Base-by-base conservation (phyloP, 2,113 vertebrate species). In the Dromiciops gliroides region DNA sequence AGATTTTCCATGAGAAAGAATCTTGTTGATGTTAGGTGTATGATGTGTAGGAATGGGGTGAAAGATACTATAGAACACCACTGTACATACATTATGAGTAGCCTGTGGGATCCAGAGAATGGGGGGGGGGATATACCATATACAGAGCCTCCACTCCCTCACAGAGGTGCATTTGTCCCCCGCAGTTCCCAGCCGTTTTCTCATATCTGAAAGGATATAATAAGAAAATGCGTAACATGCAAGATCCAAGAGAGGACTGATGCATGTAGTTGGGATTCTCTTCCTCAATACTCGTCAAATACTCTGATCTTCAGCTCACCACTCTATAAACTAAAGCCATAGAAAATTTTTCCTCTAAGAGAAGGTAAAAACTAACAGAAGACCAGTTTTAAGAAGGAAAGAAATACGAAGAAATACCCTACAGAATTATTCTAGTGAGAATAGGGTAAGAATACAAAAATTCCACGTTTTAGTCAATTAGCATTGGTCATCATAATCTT, bases 181-280 rank as follows among this genome's bases (percentile, higher is more conserved):
- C 51, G 9, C 0, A 96, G 90, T 91, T 67, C 93, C 56, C 95
- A 95, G 93, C 3, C 47, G 90, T 91, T 92, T 93, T 90, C 92
- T 96, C 94, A 92, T 52, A 94, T 93, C 95, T 75, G 91, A 88
- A 97, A 95, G 24, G 90, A 94, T 91, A 89, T 93, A 93, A 96
- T 89, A 97, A 44, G 91, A 97, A 95, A 91, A 97, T 52, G 51
- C 56, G 2, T 94, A 98, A 97, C 44, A 93, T 94, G 25, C 49
- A 93, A 96, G 96, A 93, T 91, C 51, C 53, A 89, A 95, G 93
- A 93, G 96, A 94, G 67, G 93, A 92, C 0, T 90, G 93, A 1
- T 92, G 26, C n/a, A 93, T 24, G 3, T 0, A 92, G 93, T 91
- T 93, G 89, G 16, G 28, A 95, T 75, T 91, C 8, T 50, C 51